Evolutionary conservation across 2,797 vertebrate species (phyloP), one percentile per base, ranked within the genome.

Genomic region (Gambelia wislizenii): DNA sequence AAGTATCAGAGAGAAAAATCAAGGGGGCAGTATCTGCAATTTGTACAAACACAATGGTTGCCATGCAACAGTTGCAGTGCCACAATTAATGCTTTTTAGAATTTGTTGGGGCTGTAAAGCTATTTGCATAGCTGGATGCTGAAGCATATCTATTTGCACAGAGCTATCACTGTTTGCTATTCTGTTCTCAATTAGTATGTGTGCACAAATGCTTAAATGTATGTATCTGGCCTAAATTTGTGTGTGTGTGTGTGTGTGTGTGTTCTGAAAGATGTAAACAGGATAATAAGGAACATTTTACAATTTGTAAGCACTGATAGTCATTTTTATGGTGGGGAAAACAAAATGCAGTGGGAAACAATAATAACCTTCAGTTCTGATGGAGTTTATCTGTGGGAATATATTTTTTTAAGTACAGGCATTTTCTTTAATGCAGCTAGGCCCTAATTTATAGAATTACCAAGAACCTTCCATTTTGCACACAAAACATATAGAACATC

Each of bases 51-150:
- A 14, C 90, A 94, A 95, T 94, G 93, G 96, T 96, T 96, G 96
- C 96, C 94, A 96, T 0, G 96, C 96, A 95, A 96, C 96, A 93
- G 88, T 2, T 88, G 90, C 1, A 94, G 92, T 88, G 93, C 87
- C 94, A 95, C 96, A 96, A 96, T 96, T 96, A 96, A 91, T 89
- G 92, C 91, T 54, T 89, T 90, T 93, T 92, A 89, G 94, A 96
- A 94, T 90, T 93, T 91, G 94, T 94, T 91, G 94, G n/a, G 27
- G 91, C 93, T 94, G 89, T 91, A 44, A 88, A 94, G 95, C 95
- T 93, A 96, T 96, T 95, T 96, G 95, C 96, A 96, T 96, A 94
- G 95, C 94, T 93, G 94, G 86, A 49, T 95, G 93, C 94, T 94
- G 94, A 91, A 91, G 90, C 86, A 92, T 91, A 25, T 94, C 90